Conservation (phyloP, 2,888 invertebrate genomes). For the Saturnia japonica region DNA sequence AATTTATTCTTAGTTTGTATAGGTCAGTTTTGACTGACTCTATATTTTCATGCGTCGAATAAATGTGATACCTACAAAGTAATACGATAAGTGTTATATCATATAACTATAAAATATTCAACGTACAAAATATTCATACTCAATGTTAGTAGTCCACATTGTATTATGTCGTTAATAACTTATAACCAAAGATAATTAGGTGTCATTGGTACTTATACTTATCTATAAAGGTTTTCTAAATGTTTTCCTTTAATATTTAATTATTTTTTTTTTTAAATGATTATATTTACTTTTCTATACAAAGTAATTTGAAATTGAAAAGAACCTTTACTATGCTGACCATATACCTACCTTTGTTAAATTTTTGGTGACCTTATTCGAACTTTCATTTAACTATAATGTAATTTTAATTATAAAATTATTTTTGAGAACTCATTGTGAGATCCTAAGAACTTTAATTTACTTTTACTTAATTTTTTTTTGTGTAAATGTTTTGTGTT, state of each 20-base stretch:
- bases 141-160: background rate
- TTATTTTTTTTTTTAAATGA: no score
- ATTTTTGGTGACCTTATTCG: background rate
- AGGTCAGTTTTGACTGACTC: slow-evolving; percentile 11
- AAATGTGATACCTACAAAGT: slow-evolving; percentile 54
- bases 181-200: slow-evolving; percentile 17
- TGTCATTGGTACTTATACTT: background rate
- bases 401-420: background rate
- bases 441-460: background rate
- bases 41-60: slow-evolving; percentile 40
- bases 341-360: background rate
- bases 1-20: background rate
- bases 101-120: slow-evolving; percentile 41
- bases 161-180: background rate
- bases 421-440: background rate
- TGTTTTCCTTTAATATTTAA: background rate
- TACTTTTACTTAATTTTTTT: background rate
- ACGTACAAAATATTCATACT: slow-evolving; percentile 44
- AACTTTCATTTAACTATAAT: background rate
- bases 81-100: slow-evolving; percentile 31
- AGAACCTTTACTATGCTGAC: no score
- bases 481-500: background rate
- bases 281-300: no score
- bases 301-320: no score
- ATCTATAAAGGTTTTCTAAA: background rate